phyloP scores from a whole-genome alignment of 2,113 vertebrate species.

The Cervus canadensis region DNA sequence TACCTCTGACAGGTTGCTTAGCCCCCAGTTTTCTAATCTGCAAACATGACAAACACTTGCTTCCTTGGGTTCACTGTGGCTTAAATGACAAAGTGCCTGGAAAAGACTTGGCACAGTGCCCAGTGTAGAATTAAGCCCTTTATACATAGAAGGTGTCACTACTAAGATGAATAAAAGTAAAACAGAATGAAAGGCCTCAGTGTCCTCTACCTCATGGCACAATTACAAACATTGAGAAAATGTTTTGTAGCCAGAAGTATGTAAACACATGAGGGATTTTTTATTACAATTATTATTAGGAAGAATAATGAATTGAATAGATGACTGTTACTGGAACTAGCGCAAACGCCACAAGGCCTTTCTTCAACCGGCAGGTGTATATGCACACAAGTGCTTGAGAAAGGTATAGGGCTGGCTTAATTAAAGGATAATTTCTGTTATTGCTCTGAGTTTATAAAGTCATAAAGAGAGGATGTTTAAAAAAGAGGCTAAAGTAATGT shows the following conservation, averaged over 20 bases:
- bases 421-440: constrained; percentile 74
- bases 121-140: neutral
- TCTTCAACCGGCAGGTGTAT: neutral
- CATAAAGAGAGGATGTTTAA: constrained; percentile 70
- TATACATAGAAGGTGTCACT: neutral
- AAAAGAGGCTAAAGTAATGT: constrained; percentile 65
- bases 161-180: neutral
- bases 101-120: neutral
- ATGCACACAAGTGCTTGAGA: neutral
- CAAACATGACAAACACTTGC: neutral
- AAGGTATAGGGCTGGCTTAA: constrained; percentile 58
- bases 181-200: neutral
- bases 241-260: neutral
- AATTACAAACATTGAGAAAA: neutral
- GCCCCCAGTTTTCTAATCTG: neutral
- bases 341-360: neutral
- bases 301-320: constrained; percentile 39
- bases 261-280: neutral
- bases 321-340: constrained; percentile 17
- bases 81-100: neutral
- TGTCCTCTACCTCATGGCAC: neutral
- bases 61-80: neutral
- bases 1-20: neutral
- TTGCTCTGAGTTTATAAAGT: constrained; percentile 65
- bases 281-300: neutral